These are phyloP conservation scores for Mesorhabditis sp. DNA, from an alignment of 2,888 invertebrate genomes.

Conservation along the genomic window DNA sequence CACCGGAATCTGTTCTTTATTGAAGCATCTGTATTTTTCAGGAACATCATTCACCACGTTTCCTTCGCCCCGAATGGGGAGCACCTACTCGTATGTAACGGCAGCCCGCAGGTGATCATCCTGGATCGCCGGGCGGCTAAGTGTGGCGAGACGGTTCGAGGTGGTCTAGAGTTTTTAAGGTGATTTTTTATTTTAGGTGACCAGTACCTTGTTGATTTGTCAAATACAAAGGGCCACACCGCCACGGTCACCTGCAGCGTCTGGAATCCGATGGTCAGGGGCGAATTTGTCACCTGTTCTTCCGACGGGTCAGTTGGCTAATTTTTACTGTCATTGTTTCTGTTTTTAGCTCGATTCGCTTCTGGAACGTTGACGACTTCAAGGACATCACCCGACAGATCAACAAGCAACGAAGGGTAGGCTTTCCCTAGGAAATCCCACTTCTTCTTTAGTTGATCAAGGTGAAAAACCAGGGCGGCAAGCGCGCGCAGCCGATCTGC, in stretches of 20 bases:
- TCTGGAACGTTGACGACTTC: slow-evolving; percentile 79
- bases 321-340: not conserved
- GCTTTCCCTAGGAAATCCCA: not conserved
- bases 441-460: slow-evolving; percentile 39
- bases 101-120: slow-evolving; percentile 67
- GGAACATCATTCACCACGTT: slow-evolving; percentile 81
- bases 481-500: slow-evolving; percentile 46
- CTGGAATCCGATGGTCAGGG: slow-evolving; percentile 86
- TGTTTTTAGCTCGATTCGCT: slow-evolving; percentile 71
- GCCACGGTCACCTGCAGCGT: slow-evolving; percentile 82
- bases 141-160: slow-evolving; percentile 53
- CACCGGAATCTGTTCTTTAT: not conserved
- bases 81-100: slow-evolving; percentile 83
- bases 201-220: slow-evolving; percentile 90
- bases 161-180: slow-evolving; percentile 10
- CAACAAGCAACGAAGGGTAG: slow-evolving; percentile 47
- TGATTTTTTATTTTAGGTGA: slow-evolving; percentile 69
- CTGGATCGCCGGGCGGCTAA: slow-evolving; percentile 65
- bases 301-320: slow-evolving; percentile 71
- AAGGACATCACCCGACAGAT: slow-evolving; percentile 61
- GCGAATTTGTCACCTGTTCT: slow-evolving; percentile 90
- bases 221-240: slow-evolving; percentile 87
- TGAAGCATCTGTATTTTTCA: slow-evolving; percentile 37
- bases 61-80: slow-evolving; percentile 93
- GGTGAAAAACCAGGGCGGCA: slow-evolving; percentile 48